Base-by-base conservation (phyloP, 2,888 invertebrate species). In the Microdon myrmicae region DNA sequence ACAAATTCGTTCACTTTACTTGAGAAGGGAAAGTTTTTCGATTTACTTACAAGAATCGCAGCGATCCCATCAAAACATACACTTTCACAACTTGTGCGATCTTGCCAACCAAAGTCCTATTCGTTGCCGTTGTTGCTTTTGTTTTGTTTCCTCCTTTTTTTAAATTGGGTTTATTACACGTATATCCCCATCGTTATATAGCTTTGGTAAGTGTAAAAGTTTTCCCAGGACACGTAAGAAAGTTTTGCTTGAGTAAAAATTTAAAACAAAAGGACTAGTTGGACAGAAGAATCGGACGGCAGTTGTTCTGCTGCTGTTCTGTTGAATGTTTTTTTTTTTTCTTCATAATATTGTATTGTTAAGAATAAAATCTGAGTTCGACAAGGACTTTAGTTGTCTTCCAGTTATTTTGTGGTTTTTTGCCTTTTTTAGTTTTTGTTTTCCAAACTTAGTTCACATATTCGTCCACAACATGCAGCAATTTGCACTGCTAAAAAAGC, bases 21-120 rank as follows among this genome's bases (percentile, higher is more conserved):
- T 23, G 28, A 38, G 35, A 48, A 64, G 61, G 56, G 61, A 64
- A 64, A 64, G 61, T 64, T 64, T 64, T 64, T 56, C 61, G 61
- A 64, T 64, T 64, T 64, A 64, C 56, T 64, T 56, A 64, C 41
- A 56, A 51, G 44, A 44, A 51, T 35, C 41, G 41, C 29, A 28
- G 48, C 39, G 37, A 7, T 6, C 12, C 31, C 7, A 14, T 4
- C 4, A 16, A 6, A n/a, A 10, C 3, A 28, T 10, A 10, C 23
- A n/a, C 37, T 31, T 13, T 19, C 28, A 45, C 31, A 19, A 23
- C 44, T 29, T 26, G 31, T 31, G 51, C 41, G 31, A 47, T 53
- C 37, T 47, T 29, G 7, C 10, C 25, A n/a, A n/a, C n/a, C n/a
- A 16, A 32, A 3, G 4, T 28, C 14, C 17, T 25, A n/a, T 19